Conservation (phyloP, 1,140 invertebrate species). For the Cydia strobilella region DNA sequence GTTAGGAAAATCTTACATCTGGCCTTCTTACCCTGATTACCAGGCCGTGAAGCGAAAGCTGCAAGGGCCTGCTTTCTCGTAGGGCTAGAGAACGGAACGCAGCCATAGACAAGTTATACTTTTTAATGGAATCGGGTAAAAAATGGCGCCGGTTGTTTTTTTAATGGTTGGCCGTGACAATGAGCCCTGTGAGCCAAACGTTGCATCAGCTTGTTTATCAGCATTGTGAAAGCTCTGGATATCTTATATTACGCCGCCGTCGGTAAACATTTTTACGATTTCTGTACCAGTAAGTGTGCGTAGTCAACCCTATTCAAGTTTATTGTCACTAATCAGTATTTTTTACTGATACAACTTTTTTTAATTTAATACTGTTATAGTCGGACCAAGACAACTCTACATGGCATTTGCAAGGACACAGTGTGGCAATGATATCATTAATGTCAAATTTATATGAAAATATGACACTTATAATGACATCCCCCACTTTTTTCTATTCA, state of each 20-base stretch:
- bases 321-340: too few species aligned
- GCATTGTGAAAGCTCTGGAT: neutral
- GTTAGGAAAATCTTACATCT: neutral
- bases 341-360: too few species aligned
- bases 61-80: constrained; percentile 61
- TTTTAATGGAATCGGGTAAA: constrained; percentile 29
- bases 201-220: constrained; percentile 6
- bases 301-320: too few species aligned
- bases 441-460: too few species aligned
- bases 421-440: too few species aligned
- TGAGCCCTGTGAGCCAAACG: constrained; percentile 10
- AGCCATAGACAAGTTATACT: constrained; percentile 26
- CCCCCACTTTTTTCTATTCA: too few species aligned
- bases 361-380: too few species aligned
- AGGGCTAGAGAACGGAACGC: constrained; percentile 34
- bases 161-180: constrained; percentile 14
- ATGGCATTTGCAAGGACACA: too few species aligned
- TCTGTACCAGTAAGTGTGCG: too few species aligned
- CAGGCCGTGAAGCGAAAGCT: constrained; percentile 66
- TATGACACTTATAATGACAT: too few species aligned
- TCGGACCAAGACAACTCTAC: too few species aligned
- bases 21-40: constrained; percentile 40
- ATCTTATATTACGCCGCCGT: neutral
- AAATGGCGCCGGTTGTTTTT: constrained; percentile 24
- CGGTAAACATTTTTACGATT: too few species aligned